Evolutionary conservation across 2,113 vertebrate species (phyloP), one percentile per base, ranked within the genome.

Genomic region (Thomomys bottae): DNA sequence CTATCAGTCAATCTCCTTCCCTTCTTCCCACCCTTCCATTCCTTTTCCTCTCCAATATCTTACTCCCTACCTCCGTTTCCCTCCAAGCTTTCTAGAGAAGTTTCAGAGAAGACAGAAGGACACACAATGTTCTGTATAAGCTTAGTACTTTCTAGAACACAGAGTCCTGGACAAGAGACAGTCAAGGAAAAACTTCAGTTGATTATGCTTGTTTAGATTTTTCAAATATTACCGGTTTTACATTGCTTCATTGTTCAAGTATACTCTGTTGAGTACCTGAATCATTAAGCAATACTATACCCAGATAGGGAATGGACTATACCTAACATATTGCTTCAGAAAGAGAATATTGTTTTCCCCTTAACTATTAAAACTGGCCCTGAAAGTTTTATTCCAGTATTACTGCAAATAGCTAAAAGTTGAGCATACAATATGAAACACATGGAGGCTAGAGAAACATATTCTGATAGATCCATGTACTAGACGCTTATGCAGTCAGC

Each of bases 311-410:
- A 87, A 86, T 75, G 24, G 75, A 70, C 34, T 40, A 88, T 45
- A 42, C 54, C 24, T 32, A 82, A 80, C 6, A 66, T 26, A 61
- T 28, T 75, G 17, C 63, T 63, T 57, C 78, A 95, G 15, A 80
- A n/a, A 54, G 11, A 95, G 23, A 94, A 85, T 17, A 12, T 15
- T 64, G 32, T 3, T 83, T 76, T 64, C 49, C 59, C 71, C 64
- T 88, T 77, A 82, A 82, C n/a, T 91, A 54, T 77, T 68, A 81
- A 91, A 86, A 78, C 10, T 76, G 30, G 63, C 75, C 78, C 71
- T 91, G 42, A 68, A 90, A 70, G 34, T 30, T 86, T 85, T 59
- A 92, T 88, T 90, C n/a, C 40, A 42, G 42, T 38, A 59, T 93
- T 78, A 88, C 4, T 85, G 10, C 49, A 54, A 88, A 34, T 24